Conservation (phyloP, 2,888 invertebrate species). For the Ceratothoa steindachneri region DNA sequence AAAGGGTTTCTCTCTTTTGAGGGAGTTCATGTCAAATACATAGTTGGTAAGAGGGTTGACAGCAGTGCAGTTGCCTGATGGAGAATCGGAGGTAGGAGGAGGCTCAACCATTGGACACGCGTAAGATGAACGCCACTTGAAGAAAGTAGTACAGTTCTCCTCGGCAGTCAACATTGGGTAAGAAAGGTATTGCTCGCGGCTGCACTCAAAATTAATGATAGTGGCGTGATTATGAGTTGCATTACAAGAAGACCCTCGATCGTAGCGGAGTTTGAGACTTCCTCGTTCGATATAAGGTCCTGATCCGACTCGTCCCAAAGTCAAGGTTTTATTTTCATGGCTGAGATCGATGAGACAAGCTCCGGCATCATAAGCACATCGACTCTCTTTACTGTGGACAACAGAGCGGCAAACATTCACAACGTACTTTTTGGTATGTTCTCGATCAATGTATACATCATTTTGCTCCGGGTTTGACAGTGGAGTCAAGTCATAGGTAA, state of each 20-base stretch:
- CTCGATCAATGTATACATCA: slow-evolving; percentile 16
- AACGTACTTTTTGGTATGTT: slow-evolving; percentile 17
- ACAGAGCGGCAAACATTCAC: slow-evolving; percentile 44
- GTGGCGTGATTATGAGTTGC: slow-evolving; percentile 17
- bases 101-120: slow-evolving; percentile 26
- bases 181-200: slow-evolving; percentile 19
- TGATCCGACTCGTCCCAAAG: slow-evolving; percentile 15
- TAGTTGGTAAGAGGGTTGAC: slow-evolving; percentile 24
- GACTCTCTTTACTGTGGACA: slow-evolving; percentile 34
- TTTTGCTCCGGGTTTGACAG: slow-evolving; percentile 30
- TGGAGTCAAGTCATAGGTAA: slow-evolving; percentile 32
- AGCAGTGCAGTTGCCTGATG: slow-evolving; percentile 27
- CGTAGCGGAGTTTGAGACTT: slow-evolving; percentile 29
- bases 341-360: slow-evolving; percentile 34
- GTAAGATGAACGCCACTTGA: slow-evolving; percentile 31
- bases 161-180: slow-evolving; percentile 27
- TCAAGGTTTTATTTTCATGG: slow-evolving; percentile 27
- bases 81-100: background rate
- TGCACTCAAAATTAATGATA: slow-evolving; percentile 36
- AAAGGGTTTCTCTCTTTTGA: slow-evolving; percentile 25
- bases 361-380: slow-evolving; percentile 40
- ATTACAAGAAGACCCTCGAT: slow-evolving; percentile 26
- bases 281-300: slow-evolving; percentile 38
- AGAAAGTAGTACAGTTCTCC: slow-evolving; percentile 33
- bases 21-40: slow-evolving; percentile 27